Evolutionary conservation across 2,888 invertebrate species (phyloP).

Genomic region (Timandra comae): DNA sequence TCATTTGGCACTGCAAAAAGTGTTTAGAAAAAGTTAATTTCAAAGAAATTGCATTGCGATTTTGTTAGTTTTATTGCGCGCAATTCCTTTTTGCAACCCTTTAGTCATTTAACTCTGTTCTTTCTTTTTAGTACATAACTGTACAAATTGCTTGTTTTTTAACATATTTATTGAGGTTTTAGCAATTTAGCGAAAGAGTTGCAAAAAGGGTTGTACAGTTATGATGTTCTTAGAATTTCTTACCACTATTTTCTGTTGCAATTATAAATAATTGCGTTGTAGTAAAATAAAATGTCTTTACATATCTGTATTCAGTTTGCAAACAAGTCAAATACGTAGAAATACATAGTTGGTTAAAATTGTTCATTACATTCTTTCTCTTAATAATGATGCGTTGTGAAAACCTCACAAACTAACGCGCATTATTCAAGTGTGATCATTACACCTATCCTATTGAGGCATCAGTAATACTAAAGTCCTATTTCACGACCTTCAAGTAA

Average conservation of each 20-base stretch:
- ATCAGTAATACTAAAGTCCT: too few relatives aligned
- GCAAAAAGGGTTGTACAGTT: constrained; percentile 43
- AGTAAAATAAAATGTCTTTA: too few relatives aligned
- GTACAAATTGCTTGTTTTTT: constrained; percentile 25
- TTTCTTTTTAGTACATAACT: constrained; percentile 28
- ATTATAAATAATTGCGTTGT: too few relatives aligned
- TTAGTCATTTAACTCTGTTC: constrained; percentile 36
- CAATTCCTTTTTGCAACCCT: constrained; percentile 46
- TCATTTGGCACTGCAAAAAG: constrained; percentile 14
- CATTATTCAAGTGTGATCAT: too few relatives aligned
- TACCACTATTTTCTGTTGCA: constrained; percentile 1
- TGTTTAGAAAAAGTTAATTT: constrained; percentile 34
- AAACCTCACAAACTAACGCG: too few relatives aligned
- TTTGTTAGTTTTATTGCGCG: constrained; percentile 42
- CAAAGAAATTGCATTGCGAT: constrained; percentile 44
- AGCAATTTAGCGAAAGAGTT: constrained; percentile 48
- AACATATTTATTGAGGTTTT: constrained; percentile 43
- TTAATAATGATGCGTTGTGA: too few relatives aligned
- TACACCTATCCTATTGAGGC: too few relatives aligned
- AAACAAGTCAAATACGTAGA: too few relatives aligned
- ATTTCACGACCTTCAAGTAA: too few relatives aligned
- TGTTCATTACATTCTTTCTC: too few relatives aligned
- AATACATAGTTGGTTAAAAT: too few relatives aligned
- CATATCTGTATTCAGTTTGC: too few relatives aligned
- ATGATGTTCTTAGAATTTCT: constrained; percentile 11